phyloP scores from a whole-genome alignment of 2,888 invertebrate genomes.

The Cremastinae sp. region DNA sequence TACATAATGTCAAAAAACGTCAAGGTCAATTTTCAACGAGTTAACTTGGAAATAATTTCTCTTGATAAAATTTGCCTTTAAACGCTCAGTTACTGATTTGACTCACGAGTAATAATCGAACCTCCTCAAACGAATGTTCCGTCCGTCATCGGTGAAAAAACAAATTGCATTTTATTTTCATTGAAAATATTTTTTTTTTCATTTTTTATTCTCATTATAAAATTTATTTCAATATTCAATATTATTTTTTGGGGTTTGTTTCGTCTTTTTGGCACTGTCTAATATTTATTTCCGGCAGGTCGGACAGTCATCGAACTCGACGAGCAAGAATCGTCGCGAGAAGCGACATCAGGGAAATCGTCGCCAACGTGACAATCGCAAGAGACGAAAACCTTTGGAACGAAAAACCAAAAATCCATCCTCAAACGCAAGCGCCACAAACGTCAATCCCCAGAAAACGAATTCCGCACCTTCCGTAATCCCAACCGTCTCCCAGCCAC shows the following conservation, averaged over 20 bases:
- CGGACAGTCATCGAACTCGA: slow-evolving; percentile 63
- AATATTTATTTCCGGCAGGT: slow-evolving; percentile 62
- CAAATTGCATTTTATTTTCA: slow-evolving; percentile 26
- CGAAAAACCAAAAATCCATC: slow-evolving; percentile 57
- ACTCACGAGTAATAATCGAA: too few species aligned
- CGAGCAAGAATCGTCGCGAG: slow-evolving; percentile 66
- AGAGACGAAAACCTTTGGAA: slow-evolving; percentile 67
- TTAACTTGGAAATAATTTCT: too few species aligned
- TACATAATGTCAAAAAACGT: too few species aligned
- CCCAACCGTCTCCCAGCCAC: slow-evolving; percentile 43
- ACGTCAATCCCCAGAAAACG: slow-evolving; percentile 21
- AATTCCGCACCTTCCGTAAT: slow-evolving; percentile 52
- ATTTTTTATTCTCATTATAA: slow-evolving; percentile 7
- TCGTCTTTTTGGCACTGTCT: slow-evolving; percentile 12
- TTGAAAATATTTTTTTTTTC: slow-evolving; percentile 20
- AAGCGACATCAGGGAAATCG: slow-evolving; percentile 66
- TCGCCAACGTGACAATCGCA: slow-evolving; percentile 63
- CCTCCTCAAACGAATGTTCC: too few species aligned
- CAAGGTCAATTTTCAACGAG: too few species aligned
- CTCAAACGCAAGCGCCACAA: slow-evolving; percentile 54
- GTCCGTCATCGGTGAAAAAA: slow-evolving; percentile 53
- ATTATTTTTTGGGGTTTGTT: slow-evolving; percentile 4
- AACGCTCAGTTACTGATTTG: too few species aligned
- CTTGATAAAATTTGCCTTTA: too few species aligned
- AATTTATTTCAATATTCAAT: not conserved